Conservation (phyloP, 2,797 vertebrate species). For the Rallus crepitans region DNA sequence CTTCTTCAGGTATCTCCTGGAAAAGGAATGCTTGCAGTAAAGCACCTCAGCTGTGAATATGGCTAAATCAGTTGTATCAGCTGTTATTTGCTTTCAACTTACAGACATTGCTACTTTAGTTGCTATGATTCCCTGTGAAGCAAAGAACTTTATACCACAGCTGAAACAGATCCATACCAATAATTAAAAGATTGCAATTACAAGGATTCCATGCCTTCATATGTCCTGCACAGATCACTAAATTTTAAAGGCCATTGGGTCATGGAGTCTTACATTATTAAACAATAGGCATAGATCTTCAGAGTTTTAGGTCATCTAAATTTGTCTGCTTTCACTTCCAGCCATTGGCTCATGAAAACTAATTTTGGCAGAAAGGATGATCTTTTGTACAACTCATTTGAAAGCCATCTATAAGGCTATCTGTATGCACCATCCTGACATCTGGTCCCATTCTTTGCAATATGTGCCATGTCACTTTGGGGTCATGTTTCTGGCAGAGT, state of each 20-base stretch:
- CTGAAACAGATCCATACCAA: neutral
- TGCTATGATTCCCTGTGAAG: neutral
- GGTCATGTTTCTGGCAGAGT: neutral
- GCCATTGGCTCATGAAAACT: neutral
- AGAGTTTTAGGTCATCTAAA: neutral
- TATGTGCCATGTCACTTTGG: neutral
- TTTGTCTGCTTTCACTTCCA: conserved; percentile 26
- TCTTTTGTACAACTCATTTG: neutral
- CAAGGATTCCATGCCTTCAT: neutral
- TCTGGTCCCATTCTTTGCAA: neutral
- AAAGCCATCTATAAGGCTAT: neutral
- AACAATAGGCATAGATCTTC: neutral
- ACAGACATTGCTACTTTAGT: neutral
- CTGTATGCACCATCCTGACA: neutral
- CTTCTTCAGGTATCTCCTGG: neutral
- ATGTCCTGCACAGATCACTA: neutral
- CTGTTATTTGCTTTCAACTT: neutral
- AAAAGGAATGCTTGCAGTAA: neutral
- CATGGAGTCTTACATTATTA: neutral
- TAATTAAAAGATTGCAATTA: neutral
- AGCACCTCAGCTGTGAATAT: neutral
- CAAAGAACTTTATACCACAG: neutral
- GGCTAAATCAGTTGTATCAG: neutral
- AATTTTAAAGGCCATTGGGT: conserved; percentile 30
- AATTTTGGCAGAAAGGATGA: neutral